Evolutionary conservation across 1,140 invertebrate species (phyloP).

Genomic region (Heterodera schachtii): DNA sequence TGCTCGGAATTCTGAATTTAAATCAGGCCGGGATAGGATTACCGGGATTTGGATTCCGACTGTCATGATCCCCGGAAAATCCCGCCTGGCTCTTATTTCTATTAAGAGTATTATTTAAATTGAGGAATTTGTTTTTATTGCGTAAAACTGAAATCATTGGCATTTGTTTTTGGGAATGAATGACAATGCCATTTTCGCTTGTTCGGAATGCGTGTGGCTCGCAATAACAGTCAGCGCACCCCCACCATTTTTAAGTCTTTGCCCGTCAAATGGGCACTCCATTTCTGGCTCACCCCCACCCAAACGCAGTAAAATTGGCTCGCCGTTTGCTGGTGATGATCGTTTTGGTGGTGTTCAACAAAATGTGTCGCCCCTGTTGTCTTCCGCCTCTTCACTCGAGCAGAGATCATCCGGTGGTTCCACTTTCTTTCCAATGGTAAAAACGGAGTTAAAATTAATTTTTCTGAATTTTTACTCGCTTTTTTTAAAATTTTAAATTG

Average conservation of each 20-base stretch:
- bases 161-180: background rate
- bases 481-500: background rate
- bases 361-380: background rate
- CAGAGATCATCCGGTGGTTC: background rate
- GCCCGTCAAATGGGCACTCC: background rate
- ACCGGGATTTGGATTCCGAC: too few relatives aligned
- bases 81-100: too few relatives aligned
- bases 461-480: too few relatives aligned
- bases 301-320: constrained; percentile 4
- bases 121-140: too few relatives aligned
- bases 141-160: too few relatives aligned
- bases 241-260: background rate
- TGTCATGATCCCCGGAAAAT: too few relatives aligned
- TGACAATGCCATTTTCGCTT: background rate
- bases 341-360: background rate
- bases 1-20: too few relatives aligned
- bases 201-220: too few relatives aligned
- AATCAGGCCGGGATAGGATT: too few relatives aligned
- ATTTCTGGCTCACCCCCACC: constrained; percentile 2
- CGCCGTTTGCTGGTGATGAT: background rate
- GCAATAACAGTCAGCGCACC: background rate
- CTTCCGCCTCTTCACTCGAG: background rate
- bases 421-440: background rate
- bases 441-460: too few relatives aligned
- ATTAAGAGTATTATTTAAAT: too few relatives aligned